These are phyloP conservation scores for Dipodomys merriami DNA, from an alignment of 2,113 vertebrate genomes.

Conservation along the genomic window DNA sequence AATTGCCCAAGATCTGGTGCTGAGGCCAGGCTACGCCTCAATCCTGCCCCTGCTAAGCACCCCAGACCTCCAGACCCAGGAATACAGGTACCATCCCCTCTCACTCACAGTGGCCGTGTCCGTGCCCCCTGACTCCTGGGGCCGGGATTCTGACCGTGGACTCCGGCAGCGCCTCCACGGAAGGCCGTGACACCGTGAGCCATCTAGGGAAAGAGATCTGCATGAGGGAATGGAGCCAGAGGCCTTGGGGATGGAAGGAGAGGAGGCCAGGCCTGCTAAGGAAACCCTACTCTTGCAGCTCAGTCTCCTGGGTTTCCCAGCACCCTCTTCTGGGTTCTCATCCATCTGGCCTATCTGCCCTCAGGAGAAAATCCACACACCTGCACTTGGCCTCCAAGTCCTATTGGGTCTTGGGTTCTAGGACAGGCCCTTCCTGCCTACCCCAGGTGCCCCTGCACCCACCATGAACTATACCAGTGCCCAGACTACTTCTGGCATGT, in stretches of 20 bases:
- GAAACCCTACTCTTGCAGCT: background rate
- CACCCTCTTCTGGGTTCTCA: background rate
- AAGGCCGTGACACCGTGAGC: conserved; percentile 70
- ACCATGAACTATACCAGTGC: too few species aligned
- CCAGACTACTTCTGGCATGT: too few species aligned
- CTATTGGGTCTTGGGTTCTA: background rate
- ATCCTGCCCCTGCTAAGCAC: background rate
- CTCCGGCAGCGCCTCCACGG: conserved; percentile 80
- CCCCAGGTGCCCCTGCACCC: background rate
- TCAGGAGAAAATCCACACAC: background rate
- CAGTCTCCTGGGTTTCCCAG: background rate
- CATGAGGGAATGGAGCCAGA: background rate
- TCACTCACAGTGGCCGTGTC: conserved; percentile 74
- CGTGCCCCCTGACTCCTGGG: conserved; percentile 67
- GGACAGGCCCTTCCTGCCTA: background rate
- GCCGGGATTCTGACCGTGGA: conserved; percentile 71
- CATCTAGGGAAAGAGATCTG: conserved; percentile 66
- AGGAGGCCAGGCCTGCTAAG: background rate
- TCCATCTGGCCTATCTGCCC: background rate
- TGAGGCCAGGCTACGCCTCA: too few species aligned
- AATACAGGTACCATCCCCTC: background rate
- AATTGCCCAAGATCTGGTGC: background rate
- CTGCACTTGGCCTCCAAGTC: background rate
- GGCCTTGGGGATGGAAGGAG: background rate
- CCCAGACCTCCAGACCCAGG: background rate